A percentile compares a stretch with the other conserved stretches of the same genome.
These are phyloP conservation scores for Portunus trituberculatus DNA, from an alignment of 1,140 invertebrate genomes.

Conservation along the genomic window DNA sequence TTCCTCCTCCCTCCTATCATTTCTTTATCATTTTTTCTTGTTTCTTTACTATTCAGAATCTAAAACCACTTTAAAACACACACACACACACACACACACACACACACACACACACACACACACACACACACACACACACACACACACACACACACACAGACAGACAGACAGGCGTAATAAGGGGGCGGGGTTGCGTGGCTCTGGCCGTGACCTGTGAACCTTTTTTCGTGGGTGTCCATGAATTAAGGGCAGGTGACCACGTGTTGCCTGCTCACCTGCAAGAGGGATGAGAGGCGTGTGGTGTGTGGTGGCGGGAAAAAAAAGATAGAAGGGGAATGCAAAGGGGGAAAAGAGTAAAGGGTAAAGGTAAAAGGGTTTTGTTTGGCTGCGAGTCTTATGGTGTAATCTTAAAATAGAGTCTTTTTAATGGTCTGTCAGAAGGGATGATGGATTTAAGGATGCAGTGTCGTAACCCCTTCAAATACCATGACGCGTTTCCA, in stretches of 20 bases:
- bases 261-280: neutral
- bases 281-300: neutral
- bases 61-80: neutral
- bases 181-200: neutral
- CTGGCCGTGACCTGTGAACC: neutral
- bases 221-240: neutral
- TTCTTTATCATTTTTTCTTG: neutral
- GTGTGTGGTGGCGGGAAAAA: neutral
- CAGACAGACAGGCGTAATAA: too few species aligned
- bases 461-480: too few species aligned
- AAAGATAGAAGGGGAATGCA: neutral
- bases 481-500: too few species aligned
- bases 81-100: constrained; percentile 23
- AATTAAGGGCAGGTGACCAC: constrained; percentile 52
- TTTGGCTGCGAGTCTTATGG: too few species aligned
- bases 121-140: too few species aligned
- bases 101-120: too few species aligned
- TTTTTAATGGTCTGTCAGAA: too few species aligned
- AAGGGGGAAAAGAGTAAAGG: too few species aligned
- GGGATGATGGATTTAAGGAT: too few species aligned
- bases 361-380: too few species aligned
- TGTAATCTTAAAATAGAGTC: too few species aligned
- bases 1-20: neutral
- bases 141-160: too few species aligned
- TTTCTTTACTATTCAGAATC: neutral